Evolutionary conservation across 2,113 vertebrate genomes (phyloP), one percentile per base, ranked within the genome.

Genomic region (Brachyistius frenatus): DNA sequence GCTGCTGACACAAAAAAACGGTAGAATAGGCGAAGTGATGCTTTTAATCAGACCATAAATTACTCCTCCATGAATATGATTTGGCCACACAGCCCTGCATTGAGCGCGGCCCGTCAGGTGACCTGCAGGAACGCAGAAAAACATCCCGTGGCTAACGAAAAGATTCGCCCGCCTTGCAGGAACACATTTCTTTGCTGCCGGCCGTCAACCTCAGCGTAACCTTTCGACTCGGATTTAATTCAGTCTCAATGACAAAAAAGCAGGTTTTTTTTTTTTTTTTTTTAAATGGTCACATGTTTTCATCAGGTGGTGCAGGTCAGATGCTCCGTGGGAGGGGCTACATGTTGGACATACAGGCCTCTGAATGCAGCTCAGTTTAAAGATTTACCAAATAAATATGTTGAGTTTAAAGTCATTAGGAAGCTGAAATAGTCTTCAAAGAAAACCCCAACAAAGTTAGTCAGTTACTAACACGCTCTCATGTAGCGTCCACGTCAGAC

Each of bases 111-210:
- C 91, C 88, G 88, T 95, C 94, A 94, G 94, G 90, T 95, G 94
- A 95, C 86, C 91, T 83, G 86, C 93, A 93, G 94, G 95, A 95
- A 94, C 93, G 92, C 93, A 93, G 93, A 91, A 92, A 95, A 95
- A 94, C 93, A 95, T 95, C 94, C 94, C 93, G 94, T 47, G 94
- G 90, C 46, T 44, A 57, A 54, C 65, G 57, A 66, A 82, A 87
- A 68, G 82, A 72, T 88, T 84, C 63, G 82, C 47, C 35, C 66
- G 76, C 33, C 78, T 84, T 93, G 87, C 92, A 93, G 91, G 77
- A 91, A 80, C 31, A 85, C 92, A 91, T 85, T 91, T 23, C 23
- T 23, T 90, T 90, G 41, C 61, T 81, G 69, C 66, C 61, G 23
- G 23, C 23, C 23, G 23, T 23, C 23, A 23, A 41, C 63, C 72